Base-by-base conservation (phyloP, 2,797 vertebrate species). In the Xiphorhynchus erythropygius region DNA sequence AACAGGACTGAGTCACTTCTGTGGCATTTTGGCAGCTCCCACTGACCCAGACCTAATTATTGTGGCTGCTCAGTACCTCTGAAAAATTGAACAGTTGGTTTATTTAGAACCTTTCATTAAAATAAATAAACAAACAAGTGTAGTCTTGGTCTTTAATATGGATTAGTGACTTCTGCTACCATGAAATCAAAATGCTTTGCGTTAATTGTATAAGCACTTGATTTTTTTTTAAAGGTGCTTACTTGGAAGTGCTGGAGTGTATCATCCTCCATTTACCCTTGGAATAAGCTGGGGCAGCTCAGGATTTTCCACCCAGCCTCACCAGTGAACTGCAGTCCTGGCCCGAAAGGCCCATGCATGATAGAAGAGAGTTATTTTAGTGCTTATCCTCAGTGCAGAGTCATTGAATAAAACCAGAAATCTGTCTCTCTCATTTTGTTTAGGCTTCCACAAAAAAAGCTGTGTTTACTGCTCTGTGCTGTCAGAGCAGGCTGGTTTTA, bases 101-200 rank as follows among this genome's bases (percentile, higher is more conserved):
- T 77, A 73, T 91, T 74, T 81, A 55, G 50, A 78, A 39, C 62
- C 39, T 78, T 91, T 87, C 25, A 80, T 71, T 87, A 63, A 47
- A 90, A 84, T 28, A 90, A 93, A 81, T 35, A 92, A 96, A 92
- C 76, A 95, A 94, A 97, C 37, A n/a, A 77, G 67, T 30, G 47
- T n/a, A 60, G 28, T 18, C 74, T 79, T 63, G 19, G 41, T 90
- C 85, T 90, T 84, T 93, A 89, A 69, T 73, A 84, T 60, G 80
- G 52, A 63, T 95, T 86, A 84, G 46, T 73, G 82, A 91, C 62
- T 94, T 73, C 33, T 65, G 82, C 79, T 78, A 32, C 67, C 9
- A 41, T 37, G 50, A 63, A 87, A 79, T 59, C 4, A 2, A 65
- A 37, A 55, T 32, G 21, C 62, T 88, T 89, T 87, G 41, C 57